phyloP scores from a whole-genome alignment of 1,140 invertebrate species.

The Neuroterus valhalla region DNA sequence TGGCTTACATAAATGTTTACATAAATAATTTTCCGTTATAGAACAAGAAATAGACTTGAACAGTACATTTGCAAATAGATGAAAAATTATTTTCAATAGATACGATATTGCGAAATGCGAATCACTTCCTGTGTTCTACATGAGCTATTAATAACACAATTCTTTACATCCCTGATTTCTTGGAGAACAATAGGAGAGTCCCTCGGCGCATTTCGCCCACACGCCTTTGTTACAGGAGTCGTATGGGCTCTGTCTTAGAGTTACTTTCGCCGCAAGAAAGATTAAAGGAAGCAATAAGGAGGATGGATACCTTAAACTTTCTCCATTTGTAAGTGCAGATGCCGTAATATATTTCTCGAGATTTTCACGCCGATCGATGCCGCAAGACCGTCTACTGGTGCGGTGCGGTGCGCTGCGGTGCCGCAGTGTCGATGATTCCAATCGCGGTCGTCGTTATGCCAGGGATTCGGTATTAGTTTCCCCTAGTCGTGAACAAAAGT shows the following conservation, averaged over 20 bases:
- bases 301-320: conserved; percentile 12
- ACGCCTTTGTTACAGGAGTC: conserved; percentile 11
- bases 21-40: no score
- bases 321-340: conserved; percentile 11
- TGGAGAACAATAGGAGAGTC: conserved; percentile 22
- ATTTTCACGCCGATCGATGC: conserved; percentile 25
- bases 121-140: conserved; percentile 29
- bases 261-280: conserved; percentile 15
- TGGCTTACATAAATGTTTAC: no score
- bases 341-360: conserved; percentile 13
- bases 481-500: not conserved
- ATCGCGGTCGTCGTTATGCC: conserved; percentile 6
- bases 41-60: no score
- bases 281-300: conserved; percentile 24
- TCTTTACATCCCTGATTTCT: not conserved
- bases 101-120: not conserved
- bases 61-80: conserved; percentile 15
- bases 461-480: conserved; percentile 2
- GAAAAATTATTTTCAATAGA: not conserved
- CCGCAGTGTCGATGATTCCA: conserved; percentile 6
- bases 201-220: conserved; percentile 18
- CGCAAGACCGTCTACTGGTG: not conserved
- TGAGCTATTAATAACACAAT: conserved; percentile 14
- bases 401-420: no score
- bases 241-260: not conserved